Evolutionary conservation across 2,888 invertebrate genomes (phyloP).

Genomic region (Chymomyza fuscimana): DNA sequence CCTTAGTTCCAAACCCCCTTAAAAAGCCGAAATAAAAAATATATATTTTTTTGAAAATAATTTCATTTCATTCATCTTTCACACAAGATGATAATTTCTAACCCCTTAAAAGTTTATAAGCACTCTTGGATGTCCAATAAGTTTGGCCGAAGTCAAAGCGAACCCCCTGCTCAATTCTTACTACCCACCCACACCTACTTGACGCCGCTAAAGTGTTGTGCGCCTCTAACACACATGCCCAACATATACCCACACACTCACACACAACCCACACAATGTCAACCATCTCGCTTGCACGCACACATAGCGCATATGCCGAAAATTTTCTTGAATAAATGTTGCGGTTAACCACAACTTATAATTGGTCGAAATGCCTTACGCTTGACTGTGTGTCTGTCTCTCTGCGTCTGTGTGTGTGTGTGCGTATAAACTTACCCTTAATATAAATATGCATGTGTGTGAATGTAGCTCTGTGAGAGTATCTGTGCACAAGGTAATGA

Average conservation of each 20-base stretch:
- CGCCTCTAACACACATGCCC: not conserved
- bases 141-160: not conserved
- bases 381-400: constrained; percentile 36
- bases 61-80: not conserved
- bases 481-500: constrained; percentile 27
- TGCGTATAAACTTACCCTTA: constrained; percentile 44
- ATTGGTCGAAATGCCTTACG: constrained; percentile 78
- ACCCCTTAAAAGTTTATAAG: not conserved
- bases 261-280: constrained; percentile 24
- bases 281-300: constrained; percentile 46
- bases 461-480: constrained; percentile 19
- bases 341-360: constrained; percentile 80
- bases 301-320: constrained; percentile 55
- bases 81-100: not conserved
- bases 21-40: too few relatives aligned
- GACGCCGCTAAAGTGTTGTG: not conserved
- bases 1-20: too few relatives aligned
- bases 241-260: not conserved
- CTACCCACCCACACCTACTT: not conserved
- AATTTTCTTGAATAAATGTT: constrained; percentile 78
- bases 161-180: constrained; percentile 14
- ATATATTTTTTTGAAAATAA: too few relatives aligned
- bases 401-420: constrained; percentile 3
- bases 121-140: not conserved
- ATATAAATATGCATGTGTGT: constrained; percentile 15